Conservation (phyloP, 2,888 invertebrate genomes). For the Agrotis exclamationis region DNA sequence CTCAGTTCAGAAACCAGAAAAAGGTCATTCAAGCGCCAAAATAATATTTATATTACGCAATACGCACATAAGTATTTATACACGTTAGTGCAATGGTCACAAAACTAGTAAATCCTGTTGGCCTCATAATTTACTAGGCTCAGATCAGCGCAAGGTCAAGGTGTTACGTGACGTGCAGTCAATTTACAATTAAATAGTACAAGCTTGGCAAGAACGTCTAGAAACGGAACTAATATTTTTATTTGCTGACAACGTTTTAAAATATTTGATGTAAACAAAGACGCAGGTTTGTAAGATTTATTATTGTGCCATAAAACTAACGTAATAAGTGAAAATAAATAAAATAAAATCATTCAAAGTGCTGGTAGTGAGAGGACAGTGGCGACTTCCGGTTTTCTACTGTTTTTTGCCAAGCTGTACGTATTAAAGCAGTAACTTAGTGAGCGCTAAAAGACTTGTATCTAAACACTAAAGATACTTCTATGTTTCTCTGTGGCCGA, state of each 20-base stretch:
- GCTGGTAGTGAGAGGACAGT: too few relatives aligned
- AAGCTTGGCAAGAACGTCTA: too few relatives aligned
- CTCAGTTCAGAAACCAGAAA: background rate
- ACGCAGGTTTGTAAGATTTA: too few relatives aligned
- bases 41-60: background rate
- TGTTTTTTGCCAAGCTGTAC: too few relatives aligned
- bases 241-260: too few relatives aligned
- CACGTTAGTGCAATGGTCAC: background rate
- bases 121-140: background rate
- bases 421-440: background rate
- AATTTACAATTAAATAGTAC: too few relatives aligned
- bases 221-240: too few relatives aligned
- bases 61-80: background rate
- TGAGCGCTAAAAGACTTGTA: constrained; percentile 18
- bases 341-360: too few relatives aligned
- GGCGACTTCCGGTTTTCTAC: too few relatives aligned
- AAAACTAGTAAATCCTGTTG: background rate
- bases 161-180: background rate
- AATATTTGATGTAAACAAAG: too few relatives aligned
- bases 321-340: too few relatives aligned
- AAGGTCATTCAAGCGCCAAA: background rate
- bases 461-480: background rate
- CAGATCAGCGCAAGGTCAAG: background rate
- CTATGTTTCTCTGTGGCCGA: background rate
- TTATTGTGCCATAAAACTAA: too few relatives aligned